These are phyloP conservation scores for Cotesia chilonis DNA, from an alignment of 1,140 invertebrate species.

Conservation along the genomic window DNA sequence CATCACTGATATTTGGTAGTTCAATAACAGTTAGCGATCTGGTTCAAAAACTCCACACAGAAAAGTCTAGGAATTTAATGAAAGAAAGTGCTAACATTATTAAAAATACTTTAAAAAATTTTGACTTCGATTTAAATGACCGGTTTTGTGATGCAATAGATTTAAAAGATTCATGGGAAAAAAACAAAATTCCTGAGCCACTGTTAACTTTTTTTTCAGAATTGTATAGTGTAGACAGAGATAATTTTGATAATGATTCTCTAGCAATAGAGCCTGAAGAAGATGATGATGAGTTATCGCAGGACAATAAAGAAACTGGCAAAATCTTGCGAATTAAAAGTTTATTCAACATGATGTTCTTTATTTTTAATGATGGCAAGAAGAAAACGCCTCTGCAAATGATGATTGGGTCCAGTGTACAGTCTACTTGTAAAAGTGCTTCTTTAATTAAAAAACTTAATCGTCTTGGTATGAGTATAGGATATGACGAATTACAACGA, in stretches of 20 bases:
- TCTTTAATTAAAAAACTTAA: constrained; percentile 18
- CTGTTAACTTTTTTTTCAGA: background rate
- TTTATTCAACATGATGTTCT: constrained; percentile 23
- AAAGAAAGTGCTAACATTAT: constrained; percentile 11
- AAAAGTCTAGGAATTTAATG: background rate
- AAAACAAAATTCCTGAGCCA: background rate
- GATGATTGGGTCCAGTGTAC: background rate
- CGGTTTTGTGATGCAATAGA: constrained; percentile 8
- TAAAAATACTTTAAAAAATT: background rate
- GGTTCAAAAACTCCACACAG: background rate
- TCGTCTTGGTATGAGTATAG: constrained; percentile 4
- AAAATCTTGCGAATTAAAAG: constrained; percentile 17
- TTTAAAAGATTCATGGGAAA: constrained; percentile 11
- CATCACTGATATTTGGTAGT: background rate
- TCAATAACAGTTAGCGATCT: constrained; percentile 7
- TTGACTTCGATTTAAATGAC: constrained; percentile 5
- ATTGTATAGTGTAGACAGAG: background rate
- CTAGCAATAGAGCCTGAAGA: no score
- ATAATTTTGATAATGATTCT: background rate
- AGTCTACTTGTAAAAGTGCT: constrained; percentile 19
- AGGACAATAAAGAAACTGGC: background rate
- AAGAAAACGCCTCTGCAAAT: constrained; percentile 25
- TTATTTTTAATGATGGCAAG: background rate
- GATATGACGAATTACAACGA: constrained; percentile 11
- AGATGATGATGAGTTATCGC: background rate